Evolutionary conservation across 2,888 invertebrate species (phyloP).

Genomic region (Hemithea aestivaria): DNA sequence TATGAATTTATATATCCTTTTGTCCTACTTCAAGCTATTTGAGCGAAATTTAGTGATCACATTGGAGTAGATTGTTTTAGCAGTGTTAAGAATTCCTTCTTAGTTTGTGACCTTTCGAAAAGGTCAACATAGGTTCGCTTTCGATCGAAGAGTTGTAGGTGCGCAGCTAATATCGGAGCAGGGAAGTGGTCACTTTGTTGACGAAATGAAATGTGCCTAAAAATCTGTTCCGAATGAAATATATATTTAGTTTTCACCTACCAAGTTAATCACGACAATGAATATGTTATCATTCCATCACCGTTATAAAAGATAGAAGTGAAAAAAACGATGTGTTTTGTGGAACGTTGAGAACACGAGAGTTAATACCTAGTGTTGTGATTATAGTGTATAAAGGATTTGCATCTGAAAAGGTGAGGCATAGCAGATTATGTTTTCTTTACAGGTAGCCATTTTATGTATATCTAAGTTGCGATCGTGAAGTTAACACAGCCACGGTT

Average conservation of each 20-base stretch:
- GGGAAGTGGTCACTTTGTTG: conserved; percentile 42
- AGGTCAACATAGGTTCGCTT: conserved; percentile 15
- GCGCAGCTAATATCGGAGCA: conserved; percentile 39
- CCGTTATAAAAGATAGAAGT: conserved; percentile 48
- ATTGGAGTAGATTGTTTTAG: no score
- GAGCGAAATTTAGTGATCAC: no score
- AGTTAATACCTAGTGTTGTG: conserved; percentile 30
- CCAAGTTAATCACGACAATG: conserved; percentile 36
- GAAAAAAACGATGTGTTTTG: conserved; percentile 43
- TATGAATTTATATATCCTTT: no score
- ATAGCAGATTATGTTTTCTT: no score
- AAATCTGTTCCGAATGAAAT: conserved; percentile 32
- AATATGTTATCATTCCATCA: conserved; percentile 40
- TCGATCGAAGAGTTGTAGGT: conserved; percentile 23
- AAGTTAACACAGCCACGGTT: conserved; percentile 1
- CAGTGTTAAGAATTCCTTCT: not conserved
- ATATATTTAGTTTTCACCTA: conserved; percentile 26
- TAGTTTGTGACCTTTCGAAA: conserved; percentile 15
- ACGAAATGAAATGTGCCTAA: conserved; percentile 40
- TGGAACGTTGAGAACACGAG: conserved; percentile 28
- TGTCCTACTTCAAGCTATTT: no score
- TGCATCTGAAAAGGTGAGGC: conserved; percentile 22
- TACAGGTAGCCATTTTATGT: conserved; percentile 24
- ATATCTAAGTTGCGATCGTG: no score
- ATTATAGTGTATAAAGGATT: conserved; percentile 28